Base-by-base conservation (phyloP, 2,113 vertebrate genomes). In the Dendropsophus ebraccatus region DNA sequence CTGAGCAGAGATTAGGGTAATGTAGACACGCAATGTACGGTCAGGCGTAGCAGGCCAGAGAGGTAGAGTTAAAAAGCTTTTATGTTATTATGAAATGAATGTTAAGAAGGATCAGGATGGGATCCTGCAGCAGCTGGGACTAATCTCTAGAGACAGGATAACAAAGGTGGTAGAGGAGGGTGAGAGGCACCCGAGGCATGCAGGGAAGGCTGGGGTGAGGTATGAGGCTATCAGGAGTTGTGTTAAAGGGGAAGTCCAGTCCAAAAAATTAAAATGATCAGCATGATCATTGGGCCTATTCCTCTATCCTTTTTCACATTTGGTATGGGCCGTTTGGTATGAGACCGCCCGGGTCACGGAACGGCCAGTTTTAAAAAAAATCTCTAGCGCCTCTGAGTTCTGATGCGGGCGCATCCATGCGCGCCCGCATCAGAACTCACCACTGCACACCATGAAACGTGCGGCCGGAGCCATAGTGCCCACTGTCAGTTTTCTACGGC, bases 41-140 rank as follows among this genome's bases (percentile, higher is more conserved):
- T 65, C 37, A 49, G 35, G 1, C 41, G 30, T 17, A 56, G 30
- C 35, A 60, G 30, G 30, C 77, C 30, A 41, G 30, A 28, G 62
- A 54, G 28, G 62, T 23, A 82, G 81, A 54, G 81, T 72, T 84
- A 60, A 84, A 84, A 84, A 49, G 82, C 82, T 84, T 84, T 84
- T 84, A 84, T 84, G 82, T 84, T 62, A 83, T 83, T 73, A 75
- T 74, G 35, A 84, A 74, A 75, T 75, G 82, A 62, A 75, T 84
- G 82, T 75, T 84, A 84, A 84, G 82, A 75, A 75, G 82, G 82
- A 84, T 84, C 52, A 84, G 70, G 82, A 50, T 72, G 23, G 65
- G 81, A 83, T 74, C 50, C 30, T 74, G 37, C 28, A 83, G 65
- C 67, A 72, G 65, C 52, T 75, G 82, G 32, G 37, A 58, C 82